Evolutionary conservation across 2,113 vertebrate species (phyloP), one percentile per base, ranked within the genome.

Genomic region (Cyprinodon variegatus): DNA sequence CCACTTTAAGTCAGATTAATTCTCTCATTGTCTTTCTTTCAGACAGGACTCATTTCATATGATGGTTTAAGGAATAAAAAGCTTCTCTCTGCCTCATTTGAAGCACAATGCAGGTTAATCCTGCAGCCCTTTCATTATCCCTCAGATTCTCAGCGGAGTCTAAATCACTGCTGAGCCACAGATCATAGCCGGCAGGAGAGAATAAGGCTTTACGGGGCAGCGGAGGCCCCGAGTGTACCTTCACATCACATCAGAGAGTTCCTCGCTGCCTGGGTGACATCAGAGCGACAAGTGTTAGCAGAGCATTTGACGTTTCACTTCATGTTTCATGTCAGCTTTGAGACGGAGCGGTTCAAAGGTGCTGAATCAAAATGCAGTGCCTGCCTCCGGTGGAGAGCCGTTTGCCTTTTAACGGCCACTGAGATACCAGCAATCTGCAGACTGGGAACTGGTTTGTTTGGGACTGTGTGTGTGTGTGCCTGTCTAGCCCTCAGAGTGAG

Each of bases 201-300:
- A 88, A 78, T 76, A 70, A 74, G 57, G 68, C 61, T 41, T 78
- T 65, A 69, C 38, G 38, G 60, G 81, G 74, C 81, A 15, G 65
- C 65, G 14, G 62, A 74, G 68, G 75, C 76, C 82, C 11, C 57
- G 70, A 37, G 72, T 48, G 39, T 38, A 48, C 74, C 63, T 79
- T 83, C 76, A 76, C 65, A 59, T 77, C 86, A 84, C 86, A 77
- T 79, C 82, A 70, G 48, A 82, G 70, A 62, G 65, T 76, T 79
- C 62, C 13, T 15, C 43, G 77, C 69, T 37, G 78, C 69, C 77
- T 66, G 53, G 79, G 75, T 67, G 73, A 72, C 81, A 90, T 83
- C 83, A 41, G 79, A 87, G 76, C 83, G 88, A 87, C 88, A 87
- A 83, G 82, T 76, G 77, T 81, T 82, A 85, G 50, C 83, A 36